Base-by-base conservation (phyloP, 2,888 invertebrate species). In the Polymixis flavicincta region DNA sequence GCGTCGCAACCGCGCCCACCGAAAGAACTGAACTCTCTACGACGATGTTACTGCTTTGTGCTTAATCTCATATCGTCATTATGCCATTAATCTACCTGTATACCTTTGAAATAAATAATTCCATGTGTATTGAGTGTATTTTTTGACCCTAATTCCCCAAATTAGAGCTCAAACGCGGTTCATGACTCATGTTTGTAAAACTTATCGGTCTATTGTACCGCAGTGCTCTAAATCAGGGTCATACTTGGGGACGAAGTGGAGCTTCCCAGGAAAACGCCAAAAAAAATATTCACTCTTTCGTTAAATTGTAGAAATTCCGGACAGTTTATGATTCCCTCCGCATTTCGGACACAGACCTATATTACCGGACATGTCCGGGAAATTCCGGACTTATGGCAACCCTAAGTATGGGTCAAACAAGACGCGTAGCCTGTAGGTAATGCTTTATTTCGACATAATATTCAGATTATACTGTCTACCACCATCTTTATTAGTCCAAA, bases 1-100 rank as follows among this genome's bases (percentile, higher is more conserved):
- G 98, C 98, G 98, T 83, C 97, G 98, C 85, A 96, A 96, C 87
- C 97, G 98, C 78, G 97, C 98, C 61, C 98, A 98, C 90, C 97
- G 98, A 86, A 98, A 98, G 95, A 98, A 98, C 94, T 98, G 95
- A 97, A 85, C 45, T 57, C 72, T 48, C 32, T 76, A 67, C 64
- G 76, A 71, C 74, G 70, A 80, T 52, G 50, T 67, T 72, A 61
- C 54, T 81, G 70, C 80, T 79, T 81, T 55, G 9, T 80, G 80
- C 83, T 85, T 85, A 75, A 78, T 84, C 80, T 81, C 61, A 74
- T 76, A 71, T 78, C 83, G 71, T 85, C 66, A 69, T 77, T 77
- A 78, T 74, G 77, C 81, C 78, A 83, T 81, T 83, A 77, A 82
- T 70, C 83, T 82, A 82, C 80, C 75, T 85, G 82, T 86, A 83